Base-by-base conservation (phyloP, 2,113 vertebrate genomes). In the Nicator chloris region DNA sequence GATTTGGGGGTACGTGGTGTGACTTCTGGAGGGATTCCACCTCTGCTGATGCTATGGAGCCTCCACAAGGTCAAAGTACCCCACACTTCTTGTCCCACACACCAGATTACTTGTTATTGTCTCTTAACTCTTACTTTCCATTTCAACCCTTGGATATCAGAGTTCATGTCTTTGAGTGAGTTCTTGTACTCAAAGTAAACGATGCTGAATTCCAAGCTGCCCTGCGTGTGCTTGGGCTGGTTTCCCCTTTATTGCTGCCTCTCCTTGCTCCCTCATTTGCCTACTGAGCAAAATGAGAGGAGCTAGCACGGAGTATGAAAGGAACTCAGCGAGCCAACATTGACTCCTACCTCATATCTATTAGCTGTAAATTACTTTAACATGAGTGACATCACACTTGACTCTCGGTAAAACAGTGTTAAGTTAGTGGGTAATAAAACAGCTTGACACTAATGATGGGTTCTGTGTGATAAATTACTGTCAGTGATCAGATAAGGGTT, bases 361-460 rank as follows among this genome's bases (percentile, higher is more conserved):
- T 90, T 88, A 95, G 91, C 94, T 94, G 90, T 97, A 93, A 97
- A 96, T 97, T 92, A 97, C 95, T 96, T 96, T 97, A 94, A 95
- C 94, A 91, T 92, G 90, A 97, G 95, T 96, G 97, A 97, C 97
- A 96, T 97, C 95, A 96, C 75, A 92, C 97, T 96, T 97, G 96
- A 95, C 92, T 97, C 96, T 95, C 90, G 97, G 93, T 97, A 96
- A 97, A 97, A 96, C 95, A 93, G 96, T 96, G 97, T 96, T 96
- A 97, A 97, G 97, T 95, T 90, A 92, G 88, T 96, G 95, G 93
- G 91, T 92, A 95, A 95, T 97, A 97, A 97, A 97, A 96, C 96
- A 97, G 97, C 96, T 97, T 95, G 97, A 97, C 96, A 95, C 96
- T 97, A 96, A 97, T 94, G 97, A 97, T 96, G 94, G 96, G 94